A percentile compares a stretch with the other conserved stretches of the same genome.
These are phyloP conservation scores for Halichoerus grypus DNA, from an alignment of 2,113 vertebrate genomes.

Conservation along the genomic window DNA sequence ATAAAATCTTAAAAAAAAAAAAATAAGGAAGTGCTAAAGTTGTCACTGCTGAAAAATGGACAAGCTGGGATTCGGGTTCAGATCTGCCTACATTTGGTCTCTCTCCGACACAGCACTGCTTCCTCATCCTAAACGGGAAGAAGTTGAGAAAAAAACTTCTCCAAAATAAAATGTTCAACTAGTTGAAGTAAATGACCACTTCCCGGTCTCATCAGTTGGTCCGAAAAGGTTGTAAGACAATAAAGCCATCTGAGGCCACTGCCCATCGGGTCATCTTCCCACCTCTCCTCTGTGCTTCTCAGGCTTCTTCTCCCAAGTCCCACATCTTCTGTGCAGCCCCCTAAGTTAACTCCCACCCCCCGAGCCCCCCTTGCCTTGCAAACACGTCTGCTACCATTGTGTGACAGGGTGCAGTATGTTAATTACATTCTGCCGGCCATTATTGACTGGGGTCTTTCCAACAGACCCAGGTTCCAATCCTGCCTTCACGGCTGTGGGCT, in stretches of 20 bases:
- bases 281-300: neutral
- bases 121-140: neutral
- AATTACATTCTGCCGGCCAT: neutral
- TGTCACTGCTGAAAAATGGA: neutral
- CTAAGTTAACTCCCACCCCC: neutral
- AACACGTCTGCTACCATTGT: neutral
- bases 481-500: neutral
- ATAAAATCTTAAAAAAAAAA: too few species aligned
- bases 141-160: neutral
- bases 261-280: neutral
- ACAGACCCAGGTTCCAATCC: conserved; percentile 23
- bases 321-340: neutral
- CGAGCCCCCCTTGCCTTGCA: neutral
- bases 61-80: neutral
- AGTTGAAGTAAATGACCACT: neutral
- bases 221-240: neutral
- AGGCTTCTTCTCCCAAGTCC: neutral
- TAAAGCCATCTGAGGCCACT: neutral
- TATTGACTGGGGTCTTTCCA: neutral
- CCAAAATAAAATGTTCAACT: neutral
- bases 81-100: neutral
- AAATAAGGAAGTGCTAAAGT: too few species aligned
- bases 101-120: neutral
- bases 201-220: neutral
- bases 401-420: neutral